These are phyloP conservation scores for Eidolon helvum DNA, from an alignment of 2,113 vertebrate genomes.

Conservation along the genomic window DNA sequence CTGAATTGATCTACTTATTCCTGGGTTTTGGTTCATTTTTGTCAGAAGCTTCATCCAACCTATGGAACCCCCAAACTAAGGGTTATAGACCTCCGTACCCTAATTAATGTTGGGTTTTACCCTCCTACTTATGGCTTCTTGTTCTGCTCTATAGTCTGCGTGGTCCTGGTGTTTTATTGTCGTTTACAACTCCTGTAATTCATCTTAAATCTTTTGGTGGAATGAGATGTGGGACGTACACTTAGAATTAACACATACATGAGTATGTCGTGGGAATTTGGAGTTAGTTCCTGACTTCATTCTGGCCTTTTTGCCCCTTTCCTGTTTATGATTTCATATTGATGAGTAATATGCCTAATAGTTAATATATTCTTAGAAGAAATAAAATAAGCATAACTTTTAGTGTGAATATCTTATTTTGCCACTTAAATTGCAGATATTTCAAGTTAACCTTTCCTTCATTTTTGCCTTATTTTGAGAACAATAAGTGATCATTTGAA, in stretches of 20 bases:
- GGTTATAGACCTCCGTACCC: background rate
- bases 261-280: background rate
- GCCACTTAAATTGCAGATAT: background rate
- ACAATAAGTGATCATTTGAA: constrained; percentile 45
- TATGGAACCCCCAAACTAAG: background rate
- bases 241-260: background rate
- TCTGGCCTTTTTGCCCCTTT: background rate
- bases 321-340: background rate
- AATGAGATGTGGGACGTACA: background rate
- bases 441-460: constrained; percentile 32
- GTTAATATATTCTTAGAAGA: background rate
- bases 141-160: background rate
- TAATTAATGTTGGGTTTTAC: background rate
- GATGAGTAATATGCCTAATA: background rate
- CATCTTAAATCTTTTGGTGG: background rate
- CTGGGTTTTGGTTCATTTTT: background rate
- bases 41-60: background rate
- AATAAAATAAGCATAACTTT: background rate
- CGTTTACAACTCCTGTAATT: background rate
- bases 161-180: background rate
- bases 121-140: background rate
- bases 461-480: constrained; percentile 34
- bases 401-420: constrained; percentile 38
- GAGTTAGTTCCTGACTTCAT: background rate
- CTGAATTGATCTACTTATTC: background rate